Conservation (phyloP, 2,113 vertebrate genomes). For the Tachuris rubrigastra region DNA sequence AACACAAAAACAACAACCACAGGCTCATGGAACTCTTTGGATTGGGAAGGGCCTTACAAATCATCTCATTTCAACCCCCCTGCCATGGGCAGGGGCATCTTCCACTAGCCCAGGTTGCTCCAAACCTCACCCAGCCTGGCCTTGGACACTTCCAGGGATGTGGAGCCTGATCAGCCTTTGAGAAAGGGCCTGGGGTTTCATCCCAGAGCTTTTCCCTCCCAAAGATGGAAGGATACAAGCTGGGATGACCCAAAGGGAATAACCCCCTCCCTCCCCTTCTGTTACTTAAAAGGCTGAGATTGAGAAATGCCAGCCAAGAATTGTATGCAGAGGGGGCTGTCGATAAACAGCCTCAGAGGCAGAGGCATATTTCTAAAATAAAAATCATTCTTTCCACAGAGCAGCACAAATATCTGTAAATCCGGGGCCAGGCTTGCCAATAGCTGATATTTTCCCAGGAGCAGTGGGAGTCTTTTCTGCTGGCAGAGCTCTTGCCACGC, state of each 20-base stretch:
- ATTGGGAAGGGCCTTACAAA: not conserved
- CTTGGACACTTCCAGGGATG: not conserved
- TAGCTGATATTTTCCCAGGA: not conserved
- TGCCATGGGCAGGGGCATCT: not conserved
- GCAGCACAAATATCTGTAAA: not conserved
- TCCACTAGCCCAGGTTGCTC: not conserved
- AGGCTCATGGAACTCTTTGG: not conserved
- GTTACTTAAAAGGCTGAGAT: not conserved
- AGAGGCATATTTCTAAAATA: not conserved
- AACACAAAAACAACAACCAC: not conserved
- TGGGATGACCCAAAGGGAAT: not conserved
- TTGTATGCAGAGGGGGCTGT: not conserved
- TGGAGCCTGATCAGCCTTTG: not conserved
- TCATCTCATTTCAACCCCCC: not conserved
- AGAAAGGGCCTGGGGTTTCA: not conserved
- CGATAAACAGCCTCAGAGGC: not conserved
- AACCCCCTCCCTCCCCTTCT: too few species aligned
- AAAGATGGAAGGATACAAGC: not conserved
- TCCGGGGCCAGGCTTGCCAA: not conserved
- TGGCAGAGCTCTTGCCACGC: not conserved
- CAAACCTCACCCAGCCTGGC: not conserved
- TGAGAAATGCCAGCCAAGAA: constrained; percentile 31
- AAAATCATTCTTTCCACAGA: not conserved
- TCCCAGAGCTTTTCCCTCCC: not conserved
- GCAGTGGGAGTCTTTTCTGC: not conserved